Evolutionary conservation across 2,888 invertebrate species (phyloP), one percentile per base, ranked within the genome.

Genomic region (Drosophila nr. perissopoda): DNA sequence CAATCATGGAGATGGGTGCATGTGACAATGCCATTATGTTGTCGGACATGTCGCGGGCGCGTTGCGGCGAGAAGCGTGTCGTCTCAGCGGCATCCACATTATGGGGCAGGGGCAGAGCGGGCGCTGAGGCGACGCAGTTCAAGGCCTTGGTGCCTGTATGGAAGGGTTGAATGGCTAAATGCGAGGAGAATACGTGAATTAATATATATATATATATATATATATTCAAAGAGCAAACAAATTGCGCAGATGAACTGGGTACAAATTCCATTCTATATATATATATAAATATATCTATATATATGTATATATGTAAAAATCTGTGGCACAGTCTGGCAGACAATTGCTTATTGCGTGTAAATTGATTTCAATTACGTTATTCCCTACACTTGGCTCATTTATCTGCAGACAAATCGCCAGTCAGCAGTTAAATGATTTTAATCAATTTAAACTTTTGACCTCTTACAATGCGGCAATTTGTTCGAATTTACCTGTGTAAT

Each of bases 51-150:
- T 96, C 96, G 68, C 96, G 93, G 52, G 94, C 93, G 57, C 96
- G 94, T 70, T 94, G 93, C 4, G 95, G 95, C 0, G 96, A 95
- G 87, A 96, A 96, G 76, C 94, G 94, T 25, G 95, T 94, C 80
- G 94, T 94, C 92, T 96, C 96, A 18, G 95, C 94, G 56, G 95
- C 94, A 90, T 95, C 95, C 76, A 96, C 95, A 83, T 96, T 96
- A 34, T 93, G 94, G 0, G 96, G 96, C 56, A 96, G 89, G 62
- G 95, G 94, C 40, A 96, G 80, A 16, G 65, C 59, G 29, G 94
- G 94, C 4, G 94, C 94, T 66, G 94, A 94, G 70, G 93, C 94
- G 2, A 95, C 95, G 87, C 95, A 95, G 81, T 93, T 94, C 54
- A 93, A 92, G 29, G 91, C 82, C 33, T 93, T 92, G 27, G 69